A percentile compares a stretch with the other conserved stretches of the same genome.
These are phyloP conservation scores for Odontocolon sp. DNA, from an alignment of 2,888 invertebrate species.

Conservation along the genomic window DNA sequence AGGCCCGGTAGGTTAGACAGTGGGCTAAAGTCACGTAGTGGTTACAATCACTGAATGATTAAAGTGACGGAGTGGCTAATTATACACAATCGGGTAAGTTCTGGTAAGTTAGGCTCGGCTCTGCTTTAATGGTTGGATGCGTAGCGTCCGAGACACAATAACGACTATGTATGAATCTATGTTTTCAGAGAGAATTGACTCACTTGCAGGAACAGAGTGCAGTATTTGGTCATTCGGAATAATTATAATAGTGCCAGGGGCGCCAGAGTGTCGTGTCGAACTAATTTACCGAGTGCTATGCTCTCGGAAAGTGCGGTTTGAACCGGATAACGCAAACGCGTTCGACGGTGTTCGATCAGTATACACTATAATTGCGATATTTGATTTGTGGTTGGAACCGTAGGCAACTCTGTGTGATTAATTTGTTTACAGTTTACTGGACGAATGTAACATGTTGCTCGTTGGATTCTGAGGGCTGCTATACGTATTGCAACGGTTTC, in stretches of 20 bases:
- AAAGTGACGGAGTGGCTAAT: too few relatives aligned
- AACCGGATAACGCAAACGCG: slow-evolving; percentile 47
- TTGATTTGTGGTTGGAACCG: slow-evolving; percentile 70
- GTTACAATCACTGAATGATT: too few relatives aligned
- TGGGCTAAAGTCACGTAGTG: too few relatives aligned
- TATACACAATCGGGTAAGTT: too few relatives aligned
- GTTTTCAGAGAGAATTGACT: too few relatives aligned
- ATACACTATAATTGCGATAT: slow-evolving; percentile 69
- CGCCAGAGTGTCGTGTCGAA: slow-evolving; percentile 45
- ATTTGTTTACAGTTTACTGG: slow-evolving; percentile 75
- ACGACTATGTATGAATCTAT: too few relatives aligned
- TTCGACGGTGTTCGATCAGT: slow-evolving; percentile 55
- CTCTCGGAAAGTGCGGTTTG: slow-evolving; percentile 44
- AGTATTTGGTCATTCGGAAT: slow-evolving; percentile 46
- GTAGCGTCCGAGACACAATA: too few relatives aligned
- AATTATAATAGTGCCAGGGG: slow-evolving; percentile 50
- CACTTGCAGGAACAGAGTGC: too few relatives aligned
- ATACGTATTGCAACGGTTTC: slow-evolving; percentile 29
- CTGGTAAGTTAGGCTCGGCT: too few relatives aligned
- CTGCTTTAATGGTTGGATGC: too few relatives aligned
- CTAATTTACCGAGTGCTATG: slow-evolving; percentile 60
- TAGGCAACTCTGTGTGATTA: slow-evolving; percentile 66
- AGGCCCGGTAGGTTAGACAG: too few relatives aligned
- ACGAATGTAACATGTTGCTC: slow-evolving; percentile 59
- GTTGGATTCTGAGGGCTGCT: slow-evolving; percentile 40